These are phyloP conservation scores for Frieseomelitta varia DNA, from an alignment of 1,140 invertebrate species.

Conservation along the genomic window DNA sequence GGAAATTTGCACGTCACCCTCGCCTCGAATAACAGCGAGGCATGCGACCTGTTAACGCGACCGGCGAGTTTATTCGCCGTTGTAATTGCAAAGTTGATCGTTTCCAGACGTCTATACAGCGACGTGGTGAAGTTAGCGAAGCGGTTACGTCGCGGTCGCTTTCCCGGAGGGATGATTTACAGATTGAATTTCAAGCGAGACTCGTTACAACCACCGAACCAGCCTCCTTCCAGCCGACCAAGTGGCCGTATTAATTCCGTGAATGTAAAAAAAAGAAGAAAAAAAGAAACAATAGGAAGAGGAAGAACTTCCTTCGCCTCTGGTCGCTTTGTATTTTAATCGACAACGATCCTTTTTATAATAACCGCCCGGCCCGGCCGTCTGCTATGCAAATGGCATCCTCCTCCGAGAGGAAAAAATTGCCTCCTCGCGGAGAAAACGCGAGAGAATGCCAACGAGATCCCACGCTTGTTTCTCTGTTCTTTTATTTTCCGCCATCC, in stretches of 20 bases:
- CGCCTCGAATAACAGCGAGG: neutral
- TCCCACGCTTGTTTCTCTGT: neutral
- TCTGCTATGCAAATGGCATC: slow-evolving; percentile 26
- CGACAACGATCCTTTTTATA: slow-evolving; percentile 8
- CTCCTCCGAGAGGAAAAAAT: neutral
- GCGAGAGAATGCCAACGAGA: slow-evolving; percentile 19
- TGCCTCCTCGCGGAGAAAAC: neutral
- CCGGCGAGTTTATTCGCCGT: slow-evolving; percentile 10
- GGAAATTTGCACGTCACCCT: neutral
- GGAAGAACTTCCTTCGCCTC: neutral
- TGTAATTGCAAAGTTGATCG: slow-evolving; percentile 26
- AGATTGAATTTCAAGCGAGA: slow-evolving; percentile 24
- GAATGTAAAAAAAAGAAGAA: neutral
- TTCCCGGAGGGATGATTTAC: slow-evolving; percentile 18
- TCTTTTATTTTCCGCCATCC: neutral
- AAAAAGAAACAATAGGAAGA: too few relatives aligned
- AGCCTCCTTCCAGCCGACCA: neutral
- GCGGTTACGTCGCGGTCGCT: slow-evolving; percentile 17
- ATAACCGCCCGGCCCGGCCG: neutral
- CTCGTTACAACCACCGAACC: neutral
- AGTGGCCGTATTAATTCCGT: neutral
- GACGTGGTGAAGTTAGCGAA: slow-evolving; percentile 26
- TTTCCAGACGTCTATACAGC: slow-evolving; percentile 2
- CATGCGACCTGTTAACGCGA: slow-evolving; percentile 12
- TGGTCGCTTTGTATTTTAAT: slow-evolving; percentile 36